Base-by-base conservation (phyloP, 2,113 vertebrate genomes). In the Passer domesticus region DNA sequence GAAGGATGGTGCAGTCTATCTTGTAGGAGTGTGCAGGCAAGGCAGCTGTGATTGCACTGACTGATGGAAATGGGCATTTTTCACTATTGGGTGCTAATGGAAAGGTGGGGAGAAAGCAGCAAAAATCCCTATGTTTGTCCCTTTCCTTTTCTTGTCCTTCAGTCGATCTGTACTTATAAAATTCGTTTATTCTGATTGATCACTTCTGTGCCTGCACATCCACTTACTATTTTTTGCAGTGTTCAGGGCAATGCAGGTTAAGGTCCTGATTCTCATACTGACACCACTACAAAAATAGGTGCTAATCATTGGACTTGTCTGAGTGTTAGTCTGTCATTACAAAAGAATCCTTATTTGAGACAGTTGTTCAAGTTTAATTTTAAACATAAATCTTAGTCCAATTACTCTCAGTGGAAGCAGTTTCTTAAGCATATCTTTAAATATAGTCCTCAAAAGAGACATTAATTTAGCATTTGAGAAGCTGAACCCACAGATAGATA, bases 11-110 rank as follows among this genome's bases (percentile, higher is more conserved):
- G 31, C 59, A 69, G 50, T 58, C 23, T 76, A 0, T 37, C 23
- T 35, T 0, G 0, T 15, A n/a, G 66, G 19, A 89, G 21, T 70
- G 74, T 67, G 44, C 30, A 22, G 66, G 53, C 49, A 63, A 70
- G 41, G 35, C 79, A 83, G 49, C 53, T 86, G 47, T 85, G 87
- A 80, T 92, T 94, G 41, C 68, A 58, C 2, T 83, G 59, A 53
- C 72, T 94, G 72, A 83, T 41, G 70, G 49, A 74, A 95, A 73
- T 77, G 31, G 63, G 37, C 67, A 37, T 90, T 80, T 94, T 90
- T 70, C 72, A 53, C 41, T 64, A 7, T 37, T 86, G 46, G 11
- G 15, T 94, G 72, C 24, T 93, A 68, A 92, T 59, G 79, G 52
- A 73, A 89, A 64, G 15, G 23, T 69, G 16, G 19, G 30, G 16